Conservation (phyloP, 2,888 invertebrate genomes). For the Subacronicta megacephala region DNA sequence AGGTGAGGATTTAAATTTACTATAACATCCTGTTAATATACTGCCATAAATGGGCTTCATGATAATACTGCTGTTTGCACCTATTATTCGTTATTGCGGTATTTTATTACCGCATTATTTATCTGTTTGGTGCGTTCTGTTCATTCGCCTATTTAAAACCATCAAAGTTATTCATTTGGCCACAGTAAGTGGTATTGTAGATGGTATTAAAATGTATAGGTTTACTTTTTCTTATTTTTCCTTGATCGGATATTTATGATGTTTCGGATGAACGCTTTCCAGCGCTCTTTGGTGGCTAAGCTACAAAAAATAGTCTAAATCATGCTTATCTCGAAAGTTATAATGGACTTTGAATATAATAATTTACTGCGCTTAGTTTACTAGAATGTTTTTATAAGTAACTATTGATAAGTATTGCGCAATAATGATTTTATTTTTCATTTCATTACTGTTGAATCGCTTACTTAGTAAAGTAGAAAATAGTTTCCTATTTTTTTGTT, state of each 20-base stretch:
- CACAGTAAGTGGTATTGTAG: too few species aligned
- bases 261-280: constrained; percentile 40
- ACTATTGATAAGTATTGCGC: constrained; percentile 20
- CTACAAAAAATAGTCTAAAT: constrained; percentile 27
- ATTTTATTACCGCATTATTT: background rate
- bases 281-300: constrained; percentile 9
- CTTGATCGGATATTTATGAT: constrained; percentile 23
- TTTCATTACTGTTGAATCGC: background rate
- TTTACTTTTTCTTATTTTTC: constrained; percentile 22
- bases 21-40: constrained; percentile 8
- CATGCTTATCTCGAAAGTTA: constrained; percentile 31
- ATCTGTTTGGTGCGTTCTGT: too few species aligned
- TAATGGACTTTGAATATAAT: constrained; percentile 13
- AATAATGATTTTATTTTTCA: background rate
- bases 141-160: too few species aligned
- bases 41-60: constrained; percentile 13
- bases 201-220: too few species aligned
- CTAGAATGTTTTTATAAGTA: constrained; percentile 5
- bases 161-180: too few species aligned
- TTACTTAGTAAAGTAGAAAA: background rate
- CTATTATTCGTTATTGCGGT: background rate
- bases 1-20: constrained; percentile 71
- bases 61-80: constrained; percentile 8
- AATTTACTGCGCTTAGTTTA: constrained; percentile 15
- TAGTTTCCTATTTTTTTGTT: background rate